Evolutionary conservation across 2,113 vertebrate species (phyloP).

Genomic region (Pristiophorus japonicus): DNA sequence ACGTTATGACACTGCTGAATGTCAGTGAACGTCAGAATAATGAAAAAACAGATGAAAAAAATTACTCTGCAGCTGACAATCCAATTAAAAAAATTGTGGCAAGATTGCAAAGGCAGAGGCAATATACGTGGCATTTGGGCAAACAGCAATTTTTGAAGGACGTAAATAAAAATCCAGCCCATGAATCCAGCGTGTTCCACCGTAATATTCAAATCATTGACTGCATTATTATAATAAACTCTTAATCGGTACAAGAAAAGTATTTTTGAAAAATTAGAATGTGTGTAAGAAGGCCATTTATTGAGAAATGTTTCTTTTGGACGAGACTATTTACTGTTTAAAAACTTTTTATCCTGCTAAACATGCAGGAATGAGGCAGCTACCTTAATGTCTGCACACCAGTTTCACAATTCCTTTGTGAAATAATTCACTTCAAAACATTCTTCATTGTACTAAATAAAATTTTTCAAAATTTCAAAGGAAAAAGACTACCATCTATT

Average conservation of each 20-base stretch:
- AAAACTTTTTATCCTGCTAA: neutral
- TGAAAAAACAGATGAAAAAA: neutral
- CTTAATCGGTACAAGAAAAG: neutral
- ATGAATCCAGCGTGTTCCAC: too few species aligned
- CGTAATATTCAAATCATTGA: neutral
- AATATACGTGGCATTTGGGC: neutral
- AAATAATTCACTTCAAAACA: too few species aligned
- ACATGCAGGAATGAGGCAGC: neutral
- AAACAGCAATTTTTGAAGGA: neutral
- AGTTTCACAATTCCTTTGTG: neutral
- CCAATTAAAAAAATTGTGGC: too few species aligned
- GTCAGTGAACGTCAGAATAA: neutral
- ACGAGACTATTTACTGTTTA: neutral
- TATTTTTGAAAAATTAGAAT: neutral
- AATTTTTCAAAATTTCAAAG: neutral
- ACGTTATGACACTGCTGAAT: neutral
- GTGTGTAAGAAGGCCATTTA: neutral
- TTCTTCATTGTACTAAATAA: neutral
- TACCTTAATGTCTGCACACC: neutral
- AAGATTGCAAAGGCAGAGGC: neutral
- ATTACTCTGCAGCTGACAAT: neutral
- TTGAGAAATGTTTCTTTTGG: neutral
- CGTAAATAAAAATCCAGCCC: neutral
- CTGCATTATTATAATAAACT: neutral
- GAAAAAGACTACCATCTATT: neutral